Percentiles rank a stretch among this genome's conserved stretches.
Conservation (phyloP, 2,888 invertebrate genomes). For the Cephonodes hylas region DNA sequence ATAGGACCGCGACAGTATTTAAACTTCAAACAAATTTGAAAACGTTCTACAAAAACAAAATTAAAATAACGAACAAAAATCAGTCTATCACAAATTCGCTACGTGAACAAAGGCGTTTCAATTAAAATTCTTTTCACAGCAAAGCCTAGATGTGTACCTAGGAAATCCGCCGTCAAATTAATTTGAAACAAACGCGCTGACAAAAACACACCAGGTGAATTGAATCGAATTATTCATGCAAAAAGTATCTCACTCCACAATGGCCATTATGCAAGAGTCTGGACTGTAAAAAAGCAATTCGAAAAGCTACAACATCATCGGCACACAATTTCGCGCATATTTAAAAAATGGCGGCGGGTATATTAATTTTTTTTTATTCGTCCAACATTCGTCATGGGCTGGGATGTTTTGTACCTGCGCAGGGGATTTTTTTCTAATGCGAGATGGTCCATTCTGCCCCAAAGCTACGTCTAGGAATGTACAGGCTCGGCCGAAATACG, state of each 20-base stretch:
- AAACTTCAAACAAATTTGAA: neutral
- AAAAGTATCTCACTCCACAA: constrained; percentile 7
- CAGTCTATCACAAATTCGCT: neutral
- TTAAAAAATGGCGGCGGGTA: constrained; percentile 28
- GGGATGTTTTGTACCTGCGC: constrained; percentile 59
- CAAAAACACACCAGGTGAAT: neutral
- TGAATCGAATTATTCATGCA: constrained; percentile 5
- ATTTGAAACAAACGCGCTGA: neutral
- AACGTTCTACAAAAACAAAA: neutral
- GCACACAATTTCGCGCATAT: constrained; percentile 56
- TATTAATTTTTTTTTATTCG: constrained; percentile 24
- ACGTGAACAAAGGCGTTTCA: neutral
- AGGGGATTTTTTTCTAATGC: constrained; percentile 43
- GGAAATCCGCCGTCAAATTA: constrained; percentile 6
- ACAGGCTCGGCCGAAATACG: constrained; percentile 27
- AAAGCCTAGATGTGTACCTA: neutral
- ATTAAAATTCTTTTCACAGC: neutral
- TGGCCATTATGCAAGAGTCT: constrained; percentile 4
- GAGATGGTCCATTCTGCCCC: constrained; percentile 37
- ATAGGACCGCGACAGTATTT: too few species aligned
- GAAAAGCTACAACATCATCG: constrained; percentile 45
- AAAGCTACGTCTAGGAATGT: constrained; percentile 52
- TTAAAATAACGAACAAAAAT: neutral
- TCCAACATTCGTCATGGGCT: constrained; percentile 16
- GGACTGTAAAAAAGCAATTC: constrained; percentile 29